phyloP scores from a whole-genome alignment of 2,888 invertebrate genomes.

The Serripes groenlandicus region DNA sequence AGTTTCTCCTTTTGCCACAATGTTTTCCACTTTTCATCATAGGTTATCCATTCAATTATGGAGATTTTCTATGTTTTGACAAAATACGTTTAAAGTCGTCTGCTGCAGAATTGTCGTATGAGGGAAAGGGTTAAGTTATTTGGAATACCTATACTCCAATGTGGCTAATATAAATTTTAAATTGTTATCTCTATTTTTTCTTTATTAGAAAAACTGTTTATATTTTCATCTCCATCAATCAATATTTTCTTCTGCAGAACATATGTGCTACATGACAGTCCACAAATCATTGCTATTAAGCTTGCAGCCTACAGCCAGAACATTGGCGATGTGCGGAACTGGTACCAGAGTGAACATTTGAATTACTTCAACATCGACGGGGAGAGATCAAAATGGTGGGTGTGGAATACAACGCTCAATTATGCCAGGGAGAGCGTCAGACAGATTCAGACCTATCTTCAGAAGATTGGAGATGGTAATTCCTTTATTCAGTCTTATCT shows the following conservation, averaged over 20 bases:
- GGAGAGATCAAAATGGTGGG: slow-evolving; percentile 85
- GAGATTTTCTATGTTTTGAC: too few relatives aligned
- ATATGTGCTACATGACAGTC: slow-evolving; percentile 84
- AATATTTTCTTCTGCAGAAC: slow-evolving; percentile 73
- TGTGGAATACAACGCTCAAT: slow-evolving; percentile 83
- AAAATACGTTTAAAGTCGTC: too few relatives aligned
- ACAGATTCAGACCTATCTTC: slow-evolving; percentile 85
- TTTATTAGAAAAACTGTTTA: too few relatives aligned
- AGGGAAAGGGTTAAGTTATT: too few relatives aligned
- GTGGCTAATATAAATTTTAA: too few relatives aligned
- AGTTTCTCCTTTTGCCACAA: neutral
- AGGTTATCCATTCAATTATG: too few relatives aligned
- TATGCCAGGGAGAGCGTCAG: slow-evolving; percentile 80
- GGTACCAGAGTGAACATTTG: slow-evolving; percentile 84
- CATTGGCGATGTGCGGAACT: slow-evolving; percentile 78
- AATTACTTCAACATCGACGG: slow-evolving; percentile 81
- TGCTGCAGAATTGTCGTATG: too few relatives aligned
- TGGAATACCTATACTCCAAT: too few relatives aligned
- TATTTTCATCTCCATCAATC: too few relatives aligned
- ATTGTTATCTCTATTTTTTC: too few relatives aligned
- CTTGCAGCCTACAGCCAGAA: slow-evolving; percentile 80
- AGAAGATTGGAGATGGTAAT: slow-evolving; percentile 81
- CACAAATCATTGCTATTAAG: slow-evolving; percentile 84
- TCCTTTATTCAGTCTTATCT: neutral
- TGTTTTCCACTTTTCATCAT: too few relatives aligned